A percentile compares a stretch with the other conserved stretches of the same genome.
Evolutionary conservation across 2,113 vertebrate species (phyloP).

Genomic region (Callorhinus ursinus): DNA sequence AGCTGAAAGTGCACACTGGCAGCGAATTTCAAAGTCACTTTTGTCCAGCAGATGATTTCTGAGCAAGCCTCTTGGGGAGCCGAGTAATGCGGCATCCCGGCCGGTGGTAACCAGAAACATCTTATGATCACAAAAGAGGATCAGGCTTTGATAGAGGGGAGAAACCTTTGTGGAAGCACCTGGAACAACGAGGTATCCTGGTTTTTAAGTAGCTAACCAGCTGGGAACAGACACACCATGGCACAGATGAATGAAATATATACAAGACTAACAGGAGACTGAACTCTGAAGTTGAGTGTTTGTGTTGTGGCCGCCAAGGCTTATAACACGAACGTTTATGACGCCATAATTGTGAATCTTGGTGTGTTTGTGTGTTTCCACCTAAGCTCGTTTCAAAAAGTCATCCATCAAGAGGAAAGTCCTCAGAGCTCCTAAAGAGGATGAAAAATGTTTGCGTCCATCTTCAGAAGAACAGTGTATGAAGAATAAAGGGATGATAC

Average conservation of each 20-base stretch:
- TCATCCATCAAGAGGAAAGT: background rate
- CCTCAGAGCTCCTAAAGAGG: background rate
- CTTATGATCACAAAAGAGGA: background rate
- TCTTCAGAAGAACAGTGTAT: background rate
- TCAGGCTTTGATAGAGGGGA: background rate
- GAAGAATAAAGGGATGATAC: background rate
- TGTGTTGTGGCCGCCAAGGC: rapidly evolving
- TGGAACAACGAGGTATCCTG: background rate
- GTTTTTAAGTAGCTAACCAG: background rate
- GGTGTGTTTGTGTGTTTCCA: background rate
- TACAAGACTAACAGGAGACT: background rate
- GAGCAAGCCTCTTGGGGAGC: background rate
- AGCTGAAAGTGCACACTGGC: background rate
- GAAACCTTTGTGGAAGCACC: background rate
- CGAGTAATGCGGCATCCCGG: background rate
- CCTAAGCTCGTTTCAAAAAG: background rate
- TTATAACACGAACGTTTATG: no score
- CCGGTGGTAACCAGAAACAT: background rate
- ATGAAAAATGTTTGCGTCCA: background rate
- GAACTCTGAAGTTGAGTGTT: background rate
- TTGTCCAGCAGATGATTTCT: background rate
- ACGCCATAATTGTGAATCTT: no score
- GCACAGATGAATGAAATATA: background rate
- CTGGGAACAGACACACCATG: background rate
- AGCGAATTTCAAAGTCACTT: background rate